Evolutionary conservation across 2,888 invertebrate genomes (phyloP).

Genomic region (Rhagium mordax): DNA sequence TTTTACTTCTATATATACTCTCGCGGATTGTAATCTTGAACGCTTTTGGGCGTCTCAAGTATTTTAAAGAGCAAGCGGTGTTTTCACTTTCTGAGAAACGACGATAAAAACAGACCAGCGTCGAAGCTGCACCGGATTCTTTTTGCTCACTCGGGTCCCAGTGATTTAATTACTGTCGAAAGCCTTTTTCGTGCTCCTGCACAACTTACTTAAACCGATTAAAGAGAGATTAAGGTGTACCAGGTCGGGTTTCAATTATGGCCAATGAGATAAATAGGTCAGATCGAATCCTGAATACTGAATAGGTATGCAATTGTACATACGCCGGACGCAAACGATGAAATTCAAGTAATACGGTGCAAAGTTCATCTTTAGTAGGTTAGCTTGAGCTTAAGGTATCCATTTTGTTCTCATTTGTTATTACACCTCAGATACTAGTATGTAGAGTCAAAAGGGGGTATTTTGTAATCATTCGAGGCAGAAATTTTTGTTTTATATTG

Average conservation of each 20-base stretch:
- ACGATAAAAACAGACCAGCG: constrained; percentile 24
- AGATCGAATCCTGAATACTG: neutral
- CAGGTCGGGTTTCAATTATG: neutral
- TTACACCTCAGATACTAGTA: too few relatives aligned
- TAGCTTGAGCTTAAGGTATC: too few relatives aligned
- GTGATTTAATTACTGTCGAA: constrained; percentile 45
- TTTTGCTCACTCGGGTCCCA: constrained; percentile 39
- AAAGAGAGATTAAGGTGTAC: neutral
- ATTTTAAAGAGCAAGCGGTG: constrained; percentile 8
- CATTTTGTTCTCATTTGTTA: too few relatives aligned
- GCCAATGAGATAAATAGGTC: neutral
- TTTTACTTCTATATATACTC: neutral
- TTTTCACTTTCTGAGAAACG: constrained; percentile 27
- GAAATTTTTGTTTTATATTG: too few relatives aligned
- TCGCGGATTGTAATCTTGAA: neutral
- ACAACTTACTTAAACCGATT: neutral
- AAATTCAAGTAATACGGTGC: too few relatives aligned
- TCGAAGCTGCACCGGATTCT: constrained; percentile 9
- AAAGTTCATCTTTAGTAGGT: too few relatives aligned
- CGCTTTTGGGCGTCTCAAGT: neutral
- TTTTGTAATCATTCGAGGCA: too few relatives aligned
- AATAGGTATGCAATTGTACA: neutral
- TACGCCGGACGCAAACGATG: too few relatives aligned
- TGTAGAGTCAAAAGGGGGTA: too few relatives aligned
- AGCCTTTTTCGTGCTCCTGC: neutral